Evolutionary conservation across 1,140 invertebrate genomes (phyloP).

Genomic region (Nautilus pompilius): DNA sequence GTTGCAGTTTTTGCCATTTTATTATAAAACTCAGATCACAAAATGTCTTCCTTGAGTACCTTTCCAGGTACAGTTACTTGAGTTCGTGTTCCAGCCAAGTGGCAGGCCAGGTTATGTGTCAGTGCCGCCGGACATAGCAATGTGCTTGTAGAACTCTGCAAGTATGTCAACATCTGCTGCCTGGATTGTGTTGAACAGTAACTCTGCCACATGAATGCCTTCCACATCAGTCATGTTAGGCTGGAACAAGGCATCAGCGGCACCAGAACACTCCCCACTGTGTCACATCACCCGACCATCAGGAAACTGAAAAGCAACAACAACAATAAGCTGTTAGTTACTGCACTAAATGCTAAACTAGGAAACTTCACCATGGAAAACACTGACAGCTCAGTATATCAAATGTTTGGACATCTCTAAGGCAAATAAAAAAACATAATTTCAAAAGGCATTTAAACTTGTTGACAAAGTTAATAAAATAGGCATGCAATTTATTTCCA

Average conservation of each 20-base stretch:
- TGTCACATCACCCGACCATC: constrained; percentile 96
- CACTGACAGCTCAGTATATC: no score
- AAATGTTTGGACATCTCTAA: no score
- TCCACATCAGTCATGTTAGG: constrained; percentile 70
- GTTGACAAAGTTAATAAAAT: no score
- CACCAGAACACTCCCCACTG: constrained; percentile 96
- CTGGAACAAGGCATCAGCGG: constrained; percentile 97
- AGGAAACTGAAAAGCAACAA: constrained; percentile 84
- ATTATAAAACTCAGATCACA: no score
- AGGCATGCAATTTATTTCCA: no score
- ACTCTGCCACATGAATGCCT: constrained; percentile 81
- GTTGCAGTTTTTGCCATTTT: no score
- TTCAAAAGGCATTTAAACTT: no score
- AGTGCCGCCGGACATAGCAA: constrained; percentile 95
- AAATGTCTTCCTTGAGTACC: constrained; percentile 87
- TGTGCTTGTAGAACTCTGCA: constrained; percentile 97
- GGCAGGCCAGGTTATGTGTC: constrained; percentile 99
- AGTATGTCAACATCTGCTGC: constrained; percentile 75
- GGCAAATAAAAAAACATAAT: no score
- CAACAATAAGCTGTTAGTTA: no score
- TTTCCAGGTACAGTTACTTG: constrained; percentile 95
- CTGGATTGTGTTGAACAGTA: constrained; percentile 94
- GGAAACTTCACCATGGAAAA: no score
- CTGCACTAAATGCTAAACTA: no score
- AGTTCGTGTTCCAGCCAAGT: constrained; percentile 95